A percentile compares a stretch with the other conserved stretches of the same genome.
Conservation (phyloP, 1,140 invertebrate genomes). For the Drosophila micromelanica region DNA sequence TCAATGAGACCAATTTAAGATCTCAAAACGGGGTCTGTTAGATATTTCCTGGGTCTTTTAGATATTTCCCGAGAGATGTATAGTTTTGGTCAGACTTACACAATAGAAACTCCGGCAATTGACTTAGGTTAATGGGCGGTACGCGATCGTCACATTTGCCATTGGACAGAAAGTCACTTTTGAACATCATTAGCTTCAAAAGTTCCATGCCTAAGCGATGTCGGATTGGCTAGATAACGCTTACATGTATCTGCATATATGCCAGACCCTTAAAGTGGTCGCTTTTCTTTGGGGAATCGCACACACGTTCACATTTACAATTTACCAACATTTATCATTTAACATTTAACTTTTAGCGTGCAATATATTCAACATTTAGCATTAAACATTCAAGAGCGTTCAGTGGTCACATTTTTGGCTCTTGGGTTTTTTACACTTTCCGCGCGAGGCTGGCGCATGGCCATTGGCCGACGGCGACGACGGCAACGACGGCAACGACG, state of each 20-base stretch:
- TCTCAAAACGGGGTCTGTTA: too few species aligned
- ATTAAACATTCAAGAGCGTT: constrained; percentile 39
- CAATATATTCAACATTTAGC: constrained; percentile 18
- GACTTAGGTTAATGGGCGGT: constrained; percentile 89
- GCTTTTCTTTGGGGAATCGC: constrained; percentile 16
- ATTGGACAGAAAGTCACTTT: constrained; percentile 84
- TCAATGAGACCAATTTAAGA: too few species aligned
- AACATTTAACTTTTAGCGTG: not conserved
- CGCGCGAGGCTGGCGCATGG: constrained; percentile 44
- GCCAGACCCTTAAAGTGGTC: not conserved
- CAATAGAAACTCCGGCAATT: constrained; percentile 90
- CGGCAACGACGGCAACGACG: not conserved
- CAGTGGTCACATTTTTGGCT: constrained; percentile 30
- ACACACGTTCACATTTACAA: constrained; percentile 51
- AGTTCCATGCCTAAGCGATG: constrained; percentile 74
- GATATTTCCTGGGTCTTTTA: too few species aligned
- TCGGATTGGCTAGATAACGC: not conserved
- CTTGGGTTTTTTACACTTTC: constrained; percentile 30
- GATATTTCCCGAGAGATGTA: too few species aligned
- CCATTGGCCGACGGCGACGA: constrained; percentile 47
- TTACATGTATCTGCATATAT: not conserved
- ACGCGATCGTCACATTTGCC: constrained; percentile 85
- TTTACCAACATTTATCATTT: constrained; percentile 35
- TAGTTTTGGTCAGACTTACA: constrained; percentile 85
- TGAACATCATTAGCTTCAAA: constrained; percentile 84